Percentiles rank a stretch among this genome's conserved stretches.
phyloP scores from a whole-genome alignment of 1,140 invertebrate species.

The Gryon sp. region DNA sequence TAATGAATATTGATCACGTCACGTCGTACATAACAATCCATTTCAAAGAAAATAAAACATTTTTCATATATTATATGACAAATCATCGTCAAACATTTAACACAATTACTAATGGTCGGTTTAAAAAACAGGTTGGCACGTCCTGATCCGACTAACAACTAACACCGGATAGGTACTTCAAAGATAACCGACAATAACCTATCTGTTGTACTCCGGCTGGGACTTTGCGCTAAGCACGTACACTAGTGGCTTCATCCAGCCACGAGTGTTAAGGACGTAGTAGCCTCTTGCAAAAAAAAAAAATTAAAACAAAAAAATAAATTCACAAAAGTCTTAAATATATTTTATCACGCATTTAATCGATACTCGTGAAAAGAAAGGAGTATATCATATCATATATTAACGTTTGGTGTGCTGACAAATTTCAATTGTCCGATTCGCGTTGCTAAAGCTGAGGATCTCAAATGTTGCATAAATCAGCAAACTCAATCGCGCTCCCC shows the following conservation, averaged over 20 bases:
- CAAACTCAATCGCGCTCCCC: neutral
- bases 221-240: conserved; percentile 64
- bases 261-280: conserved; percentile 61
- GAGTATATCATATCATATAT: conserved; percentile 63
- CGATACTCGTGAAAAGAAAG: conserved; percentile 59
- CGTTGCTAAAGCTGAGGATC: conserved; percentile 37
- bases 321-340: conserved; percentile 63
- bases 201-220: conserved; percentile 69
- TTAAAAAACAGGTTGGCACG: conserved; percentile 75
- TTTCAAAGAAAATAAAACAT: conserved; percentile 18
- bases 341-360: conserved; percentile 71
- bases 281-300: conserved; percentile 61
- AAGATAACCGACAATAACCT: conserved; percentile 70
- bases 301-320: conserved; percentile 7
- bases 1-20: conserved; percentile 34
- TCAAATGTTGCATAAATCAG: conserved; percentile 4
- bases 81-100: conserved; percentile 57
- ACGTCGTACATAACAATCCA: conserved; percentile 39
- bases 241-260: conserved; percentile 58
- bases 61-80: conserved; percentile 49
- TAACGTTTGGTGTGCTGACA: conserved; percentile 48
- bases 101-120: conserved; percentile 69
- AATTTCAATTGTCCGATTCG: conserved; percentile 46
- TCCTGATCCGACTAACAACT: conserved; percentile 77
- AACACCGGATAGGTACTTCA: conserved; percentile 75